Percentiles rank a stretch among this genome's conserved stretches.
Conservation (phyloP, 2,888 invertebrate genomes). For the Rugalucina vietnamica region DNA sequence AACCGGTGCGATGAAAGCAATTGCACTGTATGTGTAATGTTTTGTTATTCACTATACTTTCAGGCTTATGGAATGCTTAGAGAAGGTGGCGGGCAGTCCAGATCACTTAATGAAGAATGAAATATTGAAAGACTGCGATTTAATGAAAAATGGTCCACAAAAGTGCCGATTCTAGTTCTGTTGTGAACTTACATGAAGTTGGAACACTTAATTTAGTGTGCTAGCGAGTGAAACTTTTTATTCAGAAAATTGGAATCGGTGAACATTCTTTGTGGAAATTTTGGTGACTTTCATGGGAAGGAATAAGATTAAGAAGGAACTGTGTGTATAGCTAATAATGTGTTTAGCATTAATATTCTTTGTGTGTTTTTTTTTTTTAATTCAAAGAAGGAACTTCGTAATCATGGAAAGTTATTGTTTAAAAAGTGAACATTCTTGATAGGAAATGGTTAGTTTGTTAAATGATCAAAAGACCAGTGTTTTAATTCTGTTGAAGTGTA, state of each 20-base stretch:
- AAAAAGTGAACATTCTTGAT: not conserved
- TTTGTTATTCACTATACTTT: no score
- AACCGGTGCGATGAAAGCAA: no score
- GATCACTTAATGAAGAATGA: not conserved
- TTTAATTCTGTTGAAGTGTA: not conserved
- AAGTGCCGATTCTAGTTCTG: not conserved
- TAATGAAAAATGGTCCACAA: not conserved
- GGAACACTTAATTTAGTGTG: not conserved
- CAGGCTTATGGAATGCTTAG: not conserved
- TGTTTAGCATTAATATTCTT: no score
- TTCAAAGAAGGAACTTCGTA: no score
- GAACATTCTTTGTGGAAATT: not conserved
- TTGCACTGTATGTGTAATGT: no score
- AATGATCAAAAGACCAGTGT: conserved; percentile 15
- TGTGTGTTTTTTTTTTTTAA: no score
- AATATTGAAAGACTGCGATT: not conserved
- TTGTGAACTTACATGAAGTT: not conserved
- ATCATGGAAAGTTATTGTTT: not conserved
- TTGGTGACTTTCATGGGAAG: not conserved
- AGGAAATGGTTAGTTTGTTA: not conserved
- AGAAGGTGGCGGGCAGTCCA: not conserved
- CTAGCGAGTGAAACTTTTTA: not conserved
- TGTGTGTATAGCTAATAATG: no score
- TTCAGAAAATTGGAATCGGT: not conserved
- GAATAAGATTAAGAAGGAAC: not conserved